Percentiles rank a stretch among this genome's conserved stretches.
These are phyloP conservation scores for Anoplolepis gracilipes DNA, from an alignment of 1,140 invertebrate species.

Conservation along the genomic window DNA sequence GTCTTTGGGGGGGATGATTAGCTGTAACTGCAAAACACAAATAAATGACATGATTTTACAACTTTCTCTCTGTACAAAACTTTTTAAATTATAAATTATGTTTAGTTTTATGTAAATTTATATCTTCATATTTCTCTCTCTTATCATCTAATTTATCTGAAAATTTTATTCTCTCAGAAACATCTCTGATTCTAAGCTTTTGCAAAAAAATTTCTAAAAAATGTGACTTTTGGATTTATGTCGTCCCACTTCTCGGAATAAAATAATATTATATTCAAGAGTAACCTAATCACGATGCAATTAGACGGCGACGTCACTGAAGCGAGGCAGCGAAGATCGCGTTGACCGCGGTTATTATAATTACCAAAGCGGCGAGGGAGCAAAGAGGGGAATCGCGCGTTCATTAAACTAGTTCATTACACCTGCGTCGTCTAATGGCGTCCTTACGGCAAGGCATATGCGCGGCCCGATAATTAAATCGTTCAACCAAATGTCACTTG, in stretches of 20 bases:
- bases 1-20: conserved; percentile 94
- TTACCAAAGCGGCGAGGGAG: conserved; percentile 42
- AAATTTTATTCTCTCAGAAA: no score
- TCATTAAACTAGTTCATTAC: conserved; percentile 74
- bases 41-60: not conserved
- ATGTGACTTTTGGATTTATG: not conserved
- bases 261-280: conserved; percentile 4
- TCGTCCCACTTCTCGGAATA: not conserved
- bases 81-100: not conserved
- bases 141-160: not conserved
- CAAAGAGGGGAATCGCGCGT: conserved; percentile 10
- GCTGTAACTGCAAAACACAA: conserved; percentile 93
- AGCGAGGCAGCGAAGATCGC: conserved; percentile 56
- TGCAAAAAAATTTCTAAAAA: not conserved
- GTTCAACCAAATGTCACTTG: conserved; percentile 61
- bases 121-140: not conserved
- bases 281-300: conserved; percentile 17
- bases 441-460: conserved; percentile 49
- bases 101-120: not conserved
- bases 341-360: conserved; percentile 68
- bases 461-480: conserved; percentile 58
- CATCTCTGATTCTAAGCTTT: not conserved
- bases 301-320: conserved; percentile 46
- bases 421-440: conserved; percentile 64
- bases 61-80: not conserved